These are phyloP conservation scores for Lapara coniferarum DNA, from an alignment of 2,888 invertebrate genomes.

Conservation along the genomic window DNA sequence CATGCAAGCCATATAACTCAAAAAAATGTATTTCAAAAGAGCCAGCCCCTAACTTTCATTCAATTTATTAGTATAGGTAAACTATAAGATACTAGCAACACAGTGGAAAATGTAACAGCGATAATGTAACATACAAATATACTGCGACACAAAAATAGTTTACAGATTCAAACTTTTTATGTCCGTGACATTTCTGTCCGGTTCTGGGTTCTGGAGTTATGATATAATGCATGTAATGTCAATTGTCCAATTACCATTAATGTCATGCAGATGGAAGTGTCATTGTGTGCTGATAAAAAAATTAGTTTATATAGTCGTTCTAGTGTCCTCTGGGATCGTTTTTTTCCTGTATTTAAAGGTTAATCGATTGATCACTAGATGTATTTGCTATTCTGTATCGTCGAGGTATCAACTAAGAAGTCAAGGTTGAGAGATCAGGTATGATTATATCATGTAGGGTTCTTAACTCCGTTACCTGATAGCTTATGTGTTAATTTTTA, in stretches of 20 bases:
- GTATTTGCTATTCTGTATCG: too few relatives aligned
- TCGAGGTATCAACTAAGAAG: too few relatives aligned
- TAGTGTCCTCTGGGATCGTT: not conserved
- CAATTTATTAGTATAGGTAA: too few relatives aligned
- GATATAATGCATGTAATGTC: constrained; percentile 39
- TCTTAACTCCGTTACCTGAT: too few relatives aligned
- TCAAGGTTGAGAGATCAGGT: too few relatives aligned
- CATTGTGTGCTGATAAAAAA: constrained; percentile 18
- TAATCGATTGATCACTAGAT: not conserved
- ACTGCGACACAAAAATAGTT: constrained; percentile 9
- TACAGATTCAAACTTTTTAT: not conserved
- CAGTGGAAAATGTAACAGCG: too few relatives aligned
- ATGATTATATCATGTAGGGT: too few relatives aligned
- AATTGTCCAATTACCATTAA: constrained; percentile 43
- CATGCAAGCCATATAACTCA: too few relatives aligned
- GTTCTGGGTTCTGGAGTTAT: constrained; percentile 35
- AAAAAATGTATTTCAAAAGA: too few relatives aligned
- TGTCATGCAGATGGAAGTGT: constrained; percentile 16
- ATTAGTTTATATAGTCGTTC: not conserved
- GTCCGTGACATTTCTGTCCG: constrained; percentile 41
- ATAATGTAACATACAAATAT: not conserved
- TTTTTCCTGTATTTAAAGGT: constrained; percentile 3
- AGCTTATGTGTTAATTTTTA: too few relatives aligned
- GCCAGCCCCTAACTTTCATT: too few relatives aligned
- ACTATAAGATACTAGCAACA: too few relatives aligned